phyloP scores from a whole-genome alignment of 2,888 invertebrate genomes.

The Chalcis sispes region DNA sequence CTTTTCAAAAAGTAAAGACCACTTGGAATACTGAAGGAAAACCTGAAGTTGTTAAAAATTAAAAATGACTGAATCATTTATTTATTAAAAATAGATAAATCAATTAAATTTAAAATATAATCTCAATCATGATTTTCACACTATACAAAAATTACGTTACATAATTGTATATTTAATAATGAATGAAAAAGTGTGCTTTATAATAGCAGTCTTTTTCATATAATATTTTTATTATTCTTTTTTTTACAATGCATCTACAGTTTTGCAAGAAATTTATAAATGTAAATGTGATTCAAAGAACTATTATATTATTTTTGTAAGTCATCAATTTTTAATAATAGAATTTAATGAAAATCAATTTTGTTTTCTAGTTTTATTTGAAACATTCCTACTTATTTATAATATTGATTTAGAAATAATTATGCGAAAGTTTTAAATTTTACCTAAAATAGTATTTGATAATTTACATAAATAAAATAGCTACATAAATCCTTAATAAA shows the following conservation, averaged over 20 bases:
- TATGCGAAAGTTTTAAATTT: too few relatives aligned
- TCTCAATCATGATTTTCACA: slow-evolving; percentile 15
- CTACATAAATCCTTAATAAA: too few relatives aligned
- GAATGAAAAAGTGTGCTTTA: slow-evolving; percentile 1
- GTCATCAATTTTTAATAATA: not conserved
- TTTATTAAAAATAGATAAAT: not conserved
- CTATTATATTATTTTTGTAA: slow-evolving; percentile 3
- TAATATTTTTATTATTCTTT: not conserved
- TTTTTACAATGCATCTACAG: not conserved
- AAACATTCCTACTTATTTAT: too few relatives aligned
- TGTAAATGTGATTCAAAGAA: not conserved
- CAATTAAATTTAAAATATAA: not conserved
- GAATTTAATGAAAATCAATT: not conserved
- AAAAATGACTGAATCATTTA: not conserved
- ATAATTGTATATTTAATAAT: slow-evolving; percentile 31
- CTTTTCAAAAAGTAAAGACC: slow-evolving; percentile 86
- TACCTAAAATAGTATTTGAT: too few relatives aligned
- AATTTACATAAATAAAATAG: too few relatives aligned
- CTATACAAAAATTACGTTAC: slow-evolving; percentile 27
- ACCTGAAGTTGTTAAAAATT: slow-evolving; percentile 76
- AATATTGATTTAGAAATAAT: too few relatives aligned
- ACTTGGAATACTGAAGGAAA: slow-evolving; percentile 82
- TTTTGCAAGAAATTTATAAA: not conserved
- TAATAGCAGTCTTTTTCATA: not conserved
- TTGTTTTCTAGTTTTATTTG: too few relatives aligned